Conservation (phyloP, 2,797 vertebrate species). For the Amblyopsis hoosieri region DNA sequence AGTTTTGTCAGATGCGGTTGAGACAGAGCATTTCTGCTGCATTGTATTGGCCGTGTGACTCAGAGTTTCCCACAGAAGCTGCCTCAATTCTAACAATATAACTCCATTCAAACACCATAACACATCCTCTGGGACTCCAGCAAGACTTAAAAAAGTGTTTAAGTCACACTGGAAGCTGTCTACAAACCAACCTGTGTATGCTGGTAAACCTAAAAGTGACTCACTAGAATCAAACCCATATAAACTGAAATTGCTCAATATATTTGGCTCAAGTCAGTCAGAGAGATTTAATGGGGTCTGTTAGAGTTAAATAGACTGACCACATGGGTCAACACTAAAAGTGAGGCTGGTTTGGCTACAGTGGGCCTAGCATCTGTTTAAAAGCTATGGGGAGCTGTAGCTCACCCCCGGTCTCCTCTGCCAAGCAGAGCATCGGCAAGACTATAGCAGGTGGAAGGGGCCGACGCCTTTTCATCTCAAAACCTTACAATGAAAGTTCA, state of each 20-base stretch:
- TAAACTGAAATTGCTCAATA: constrained; percentile 75
- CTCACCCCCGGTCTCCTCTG: constrained; percentile 45
- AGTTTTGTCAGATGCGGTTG: constrained; percentile 24
- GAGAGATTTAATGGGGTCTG: constrained; percentile 78
- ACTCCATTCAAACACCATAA: constrained; percentile 54
- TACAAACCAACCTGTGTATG: constrained; percentile 65
- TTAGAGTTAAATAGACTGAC: constrained; percentile 72
- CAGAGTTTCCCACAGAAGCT: constrained; percentile 59
- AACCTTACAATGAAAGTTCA: constrained; percentile 34
- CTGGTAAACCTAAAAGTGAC: constrained; percentile 68
- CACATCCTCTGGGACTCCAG: constrained; percentile 45
- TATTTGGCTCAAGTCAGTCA: constrained; percentile 69
- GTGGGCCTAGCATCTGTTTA: constrained; percentile 71
- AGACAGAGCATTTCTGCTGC: not conserved
- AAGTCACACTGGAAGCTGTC: constrained; percentile 57
- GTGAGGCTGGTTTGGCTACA: constrained; percentile 74
- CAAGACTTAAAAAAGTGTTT: constrained; percentile 38
- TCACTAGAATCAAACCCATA: constrained; percentile 64
- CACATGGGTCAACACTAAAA: constrained; percentile 78
- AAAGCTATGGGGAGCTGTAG: constrained; percentile 67
- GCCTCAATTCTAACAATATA: constrained; percentile 62
- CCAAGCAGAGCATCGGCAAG: constrained; percentile 29
- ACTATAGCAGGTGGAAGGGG: constrained; percentile 61
- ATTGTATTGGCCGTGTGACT: constrained; percentile 25
- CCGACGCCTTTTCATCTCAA: constrained; percentile 29